Conservation (phyloP, 2,888 invertebrate genomes). For the Hirudinaria manillensis region DNA sequence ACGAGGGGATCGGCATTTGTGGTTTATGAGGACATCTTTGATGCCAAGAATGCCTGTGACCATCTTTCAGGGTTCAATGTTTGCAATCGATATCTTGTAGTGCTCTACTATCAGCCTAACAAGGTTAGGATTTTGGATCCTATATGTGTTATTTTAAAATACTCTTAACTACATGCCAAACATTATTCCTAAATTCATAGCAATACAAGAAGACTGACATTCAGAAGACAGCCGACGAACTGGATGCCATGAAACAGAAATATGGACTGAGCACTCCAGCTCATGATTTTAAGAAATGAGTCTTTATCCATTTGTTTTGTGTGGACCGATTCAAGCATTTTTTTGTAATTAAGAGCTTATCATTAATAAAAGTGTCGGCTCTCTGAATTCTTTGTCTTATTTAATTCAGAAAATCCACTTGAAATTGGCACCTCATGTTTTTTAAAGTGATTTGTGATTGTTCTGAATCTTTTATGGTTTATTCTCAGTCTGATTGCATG, state of each 20-base stretch:
- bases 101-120: conserved; percentile 81
- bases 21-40: conserved; percentile 98
- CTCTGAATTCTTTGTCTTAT: too few species aligned
- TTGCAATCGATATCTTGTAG: conserved; percentile 95
- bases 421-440: too few species aligned
- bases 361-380: too few species aligned
- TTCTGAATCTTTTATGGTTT: too few species aligned
- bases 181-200: conserved; percentile 36
- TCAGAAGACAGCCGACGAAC: conserved; percentile 64
- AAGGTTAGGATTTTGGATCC: conserved; percentile 52
- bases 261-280: conserved; percentile 67
- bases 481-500: too few species aligned
- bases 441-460: too few species aligned
- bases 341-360: too few species aligned
- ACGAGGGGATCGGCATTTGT: conserved; percentile 98
- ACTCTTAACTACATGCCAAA: not conserved
- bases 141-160: not conserved
- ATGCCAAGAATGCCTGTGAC: conserved; percentile 99
- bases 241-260: conserved; percentile 88
- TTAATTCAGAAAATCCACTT: too few species aligned
- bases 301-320: conserved; percentile 6
- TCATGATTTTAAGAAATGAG: conserved; percentile 13
- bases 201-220: conserved; percentile 91
- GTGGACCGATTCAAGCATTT: too few species aligned
- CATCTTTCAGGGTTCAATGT: conserved; percentile 98